phyloP scores from a whole-genome alignment of 2,113 vertebrate genomes.

The Oostethus manadensis region DNA sequence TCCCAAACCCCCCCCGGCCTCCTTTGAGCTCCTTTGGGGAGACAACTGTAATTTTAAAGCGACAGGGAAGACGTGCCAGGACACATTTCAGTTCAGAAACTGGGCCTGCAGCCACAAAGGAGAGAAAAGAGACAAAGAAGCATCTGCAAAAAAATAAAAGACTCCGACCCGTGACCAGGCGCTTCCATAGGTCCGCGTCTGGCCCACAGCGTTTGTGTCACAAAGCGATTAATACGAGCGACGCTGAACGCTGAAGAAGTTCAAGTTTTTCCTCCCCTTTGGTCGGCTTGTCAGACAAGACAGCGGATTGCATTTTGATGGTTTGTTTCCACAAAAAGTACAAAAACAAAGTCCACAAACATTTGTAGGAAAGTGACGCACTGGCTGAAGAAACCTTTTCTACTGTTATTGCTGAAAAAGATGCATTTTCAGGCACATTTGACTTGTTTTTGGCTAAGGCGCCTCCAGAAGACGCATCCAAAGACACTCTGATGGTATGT shows the following conservation, averaged over 20 bases:
- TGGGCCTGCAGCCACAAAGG: constrained; percentile 8
- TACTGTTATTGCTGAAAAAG: too few species aligned
- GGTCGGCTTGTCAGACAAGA: too few species aligned
- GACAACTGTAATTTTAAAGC: constrained; percentile 19
- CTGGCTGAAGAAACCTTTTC: too few species aligned
- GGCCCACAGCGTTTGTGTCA: constrained; percentile 21
- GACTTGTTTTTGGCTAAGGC: too few species aligned
- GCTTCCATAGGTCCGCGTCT: constrained; percentile 27
- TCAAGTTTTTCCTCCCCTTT: too few species aligned
- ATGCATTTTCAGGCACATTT: too few species aligned
- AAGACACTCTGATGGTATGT: too few species aligned
- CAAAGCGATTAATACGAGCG: constrained; percentile 43
- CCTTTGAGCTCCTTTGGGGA: constrained; percentile 25
- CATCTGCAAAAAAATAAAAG: constrained; percentile 24
- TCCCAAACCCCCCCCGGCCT: constrained; percentile 20
- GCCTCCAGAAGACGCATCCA: too few species aligned
- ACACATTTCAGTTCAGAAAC: constrained; percentile 16
- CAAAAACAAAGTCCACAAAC: too few species aligned
- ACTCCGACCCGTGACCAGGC: background rate
- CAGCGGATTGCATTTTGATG: too few species aligned
- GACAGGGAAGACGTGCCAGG: background rate
- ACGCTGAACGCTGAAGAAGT: background rate
- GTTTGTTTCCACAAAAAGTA: too few species aligned
- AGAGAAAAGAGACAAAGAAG: constrained; percentile 31
- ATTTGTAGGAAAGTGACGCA: too few species aligned